Evolutionary conservation across 2,888 invertebrate genomes (phyloP).

Genomic region (Quadriops clusia): DNA sequence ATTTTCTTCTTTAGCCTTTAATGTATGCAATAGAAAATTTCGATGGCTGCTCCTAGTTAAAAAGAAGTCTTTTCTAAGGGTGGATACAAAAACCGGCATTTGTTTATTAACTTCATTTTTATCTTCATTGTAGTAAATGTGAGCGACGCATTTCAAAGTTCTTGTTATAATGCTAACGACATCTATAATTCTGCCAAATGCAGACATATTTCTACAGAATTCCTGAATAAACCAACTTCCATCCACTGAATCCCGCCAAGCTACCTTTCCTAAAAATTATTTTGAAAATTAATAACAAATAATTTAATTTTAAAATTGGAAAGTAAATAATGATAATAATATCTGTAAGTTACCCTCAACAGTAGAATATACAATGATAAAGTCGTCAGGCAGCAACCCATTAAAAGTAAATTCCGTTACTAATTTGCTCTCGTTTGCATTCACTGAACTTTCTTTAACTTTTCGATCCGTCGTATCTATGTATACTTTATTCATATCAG

Average conservation of each 20-base stretch:
- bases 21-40: constrained; percentile 3
- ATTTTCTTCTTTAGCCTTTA: constrained; percentile 1
- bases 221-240: constrained; percentile 34
- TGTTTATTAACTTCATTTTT: constrained; percentile 3
- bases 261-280: constrained; percentile 22
- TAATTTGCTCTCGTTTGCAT: too few relatives aligned
- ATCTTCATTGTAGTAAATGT: constrained; percentile 19
- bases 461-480: too few relatives aligned
- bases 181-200: constrained; percentile 29
- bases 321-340: too few relatives aligned
- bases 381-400: constrained; percentile 8
- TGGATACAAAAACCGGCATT: constrained; percentile 12
- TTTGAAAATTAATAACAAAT: constrained; percentile 1
- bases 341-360: constrained; percentile 13
- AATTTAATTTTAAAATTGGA: neutral
- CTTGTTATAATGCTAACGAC: constrained; percentile 27
- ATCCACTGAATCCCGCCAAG: constrained; percentile 19
- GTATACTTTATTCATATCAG: neutral
- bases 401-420: too few relatives aligned
- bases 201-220: constrained; percentile 26
- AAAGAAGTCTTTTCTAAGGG: constrained; percentile 10
- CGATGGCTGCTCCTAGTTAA: constrained; percentile 9
- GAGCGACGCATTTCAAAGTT: constrained; percentile 28
- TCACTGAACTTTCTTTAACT: neutral
- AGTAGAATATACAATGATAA: constrained; percentile 12